Evolutionary conservation across 2,113 vertebrate genomes (phyloP), one percentile per base, ranked within the genome.

Genomic region (Corythoichthys intestinalis): DNA sequence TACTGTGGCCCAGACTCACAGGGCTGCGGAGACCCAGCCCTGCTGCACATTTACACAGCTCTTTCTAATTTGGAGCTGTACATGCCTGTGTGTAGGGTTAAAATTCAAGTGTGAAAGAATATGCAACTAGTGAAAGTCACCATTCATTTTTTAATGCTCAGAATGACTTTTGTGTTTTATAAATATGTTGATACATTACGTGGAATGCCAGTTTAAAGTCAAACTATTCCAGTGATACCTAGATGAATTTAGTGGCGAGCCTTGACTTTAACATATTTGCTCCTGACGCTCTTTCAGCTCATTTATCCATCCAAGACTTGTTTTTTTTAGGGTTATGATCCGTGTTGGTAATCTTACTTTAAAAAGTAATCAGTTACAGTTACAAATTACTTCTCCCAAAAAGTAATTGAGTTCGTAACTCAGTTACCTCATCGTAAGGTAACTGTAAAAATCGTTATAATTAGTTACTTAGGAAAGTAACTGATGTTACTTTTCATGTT

Each of bases 11-110:
- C 75, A 53, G 53, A 62, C 74, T 74, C 68, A 39, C 17, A 37
- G 34, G 50, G 70, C 74, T 72, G 77, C 70, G 20, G 41, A 76
- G 80, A 74, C 70, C 70, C 20, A 64, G 15, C 59, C 71, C 67
- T 8, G 49, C 72, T 78, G 59, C 66, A 39, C 75, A 72, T 81
- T 81, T 78, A 72, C 74, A 83, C 83, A 85, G 79, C 78, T 81
- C 74, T 61, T 81, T 84, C 69, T 80, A 54, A 79, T 86, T 78
- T 83, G 76, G 44, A 59, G 72, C 75, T 65, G 59, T 61, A 61
- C 72, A 3, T 72, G 60, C 49, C n/a, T 67, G 10, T 41, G 64
- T 14, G 60, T 47, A 61, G 60, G 34, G 53, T 44, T 13, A 46
- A 28, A 56, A 34, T 39, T 14, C 20, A 13, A 37, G 48, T 38